These are phyloP conservation scores for Eucera pruinosa DNA, from an alignment of 2,888 invertebrate genomes.

Conservation along the genomic window DNA sequence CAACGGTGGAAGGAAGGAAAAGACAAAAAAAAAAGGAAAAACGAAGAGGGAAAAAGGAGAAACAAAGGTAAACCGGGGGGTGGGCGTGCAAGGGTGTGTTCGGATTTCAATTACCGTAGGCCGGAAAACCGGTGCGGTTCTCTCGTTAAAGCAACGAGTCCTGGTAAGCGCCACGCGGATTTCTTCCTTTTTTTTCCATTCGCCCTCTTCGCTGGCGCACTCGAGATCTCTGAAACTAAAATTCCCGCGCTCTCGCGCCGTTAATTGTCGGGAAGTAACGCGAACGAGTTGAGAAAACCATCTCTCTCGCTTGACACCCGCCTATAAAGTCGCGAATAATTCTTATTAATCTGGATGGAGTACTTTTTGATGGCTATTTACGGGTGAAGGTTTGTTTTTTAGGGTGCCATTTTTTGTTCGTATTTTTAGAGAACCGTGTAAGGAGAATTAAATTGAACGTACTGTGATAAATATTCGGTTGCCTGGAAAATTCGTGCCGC, in stretches of 20 bases:
- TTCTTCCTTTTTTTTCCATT: slow-evolving; percentile 18
- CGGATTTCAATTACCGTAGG: slow-evolving; percentile 57
- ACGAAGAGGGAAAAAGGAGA: no score
- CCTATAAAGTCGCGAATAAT: not conserved
- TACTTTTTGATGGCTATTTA: no score
- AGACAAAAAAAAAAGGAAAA: no score
- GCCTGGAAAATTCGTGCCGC: no score
- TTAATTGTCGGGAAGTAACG: slow-evolving; percentile 42
- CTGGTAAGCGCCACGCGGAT: not conserved
- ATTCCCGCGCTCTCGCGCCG: slow-evolving; percentile 22
- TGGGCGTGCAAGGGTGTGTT: slow-evolving; percentile 23
- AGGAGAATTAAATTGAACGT: not conserved
- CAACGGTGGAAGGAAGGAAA: not conserved
- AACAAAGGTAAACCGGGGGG: not conserved
- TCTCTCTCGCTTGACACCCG: not conserved
- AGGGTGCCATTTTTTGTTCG: not conserved
- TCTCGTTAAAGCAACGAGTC: slow-evolving; percentile 39
- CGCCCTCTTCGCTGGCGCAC: not conserved
- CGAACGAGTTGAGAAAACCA: slow-evolving; percentile 1
- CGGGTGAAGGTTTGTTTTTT: no score
- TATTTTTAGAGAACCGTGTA: not conserved
- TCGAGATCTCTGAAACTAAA: not conserved
- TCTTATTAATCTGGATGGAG: not conserved
- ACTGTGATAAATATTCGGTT: no score
- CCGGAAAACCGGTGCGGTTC: slow-evolving; percentile 32